Conservation (phyloP, 2,888 invertebrate species). For the Leptinotarsa rubiginosa region DNA sequence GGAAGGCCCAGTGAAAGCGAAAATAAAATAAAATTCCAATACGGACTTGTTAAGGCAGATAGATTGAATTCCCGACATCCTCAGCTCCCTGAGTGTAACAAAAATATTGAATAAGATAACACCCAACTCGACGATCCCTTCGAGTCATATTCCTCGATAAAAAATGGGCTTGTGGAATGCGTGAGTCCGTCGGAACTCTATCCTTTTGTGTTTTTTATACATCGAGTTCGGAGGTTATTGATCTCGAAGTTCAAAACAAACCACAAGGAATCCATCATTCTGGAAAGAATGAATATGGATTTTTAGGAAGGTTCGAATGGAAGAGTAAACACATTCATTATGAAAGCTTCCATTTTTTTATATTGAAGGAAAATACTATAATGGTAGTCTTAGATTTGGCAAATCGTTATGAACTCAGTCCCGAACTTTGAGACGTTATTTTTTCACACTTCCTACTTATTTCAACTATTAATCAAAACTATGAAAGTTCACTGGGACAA, state of each 20-base stretch:
- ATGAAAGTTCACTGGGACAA: no score
- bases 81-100: conserved; percentile 1
- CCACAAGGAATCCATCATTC: background rate
- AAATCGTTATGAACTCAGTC: no score
- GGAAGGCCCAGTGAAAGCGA: background rate
- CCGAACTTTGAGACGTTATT: no score
- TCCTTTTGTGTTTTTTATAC: conserved; percentile 6
- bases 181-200: background rate
- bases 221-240: conserved; percentile 4
- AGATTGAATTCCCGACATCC: conserved; percentile 7
- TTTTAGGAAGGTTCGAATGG: background rate
- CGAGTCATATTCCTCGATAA: conserved; percentile 10
- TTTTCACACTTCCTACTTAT: no score
- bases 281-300: background rate
- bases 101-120: conserved; percentile 19
- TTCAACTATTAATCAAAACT: no score
- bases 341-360: no score
- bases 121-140: background rate
- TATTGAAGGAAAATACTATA: no score
- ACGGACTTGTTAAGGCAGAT: conserved; percentile 2
- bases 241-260: conserved; percentile 9
- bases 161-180: conserved; percentile 10
- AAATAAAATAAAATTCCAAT: conserved; percentile 5
- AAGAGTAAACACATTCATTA: background rate
- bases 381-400: no score